Evolutionary conservation across 2,888 invertebrate species (phyloP).

Genomic region (Phortica okadai): DNA sequence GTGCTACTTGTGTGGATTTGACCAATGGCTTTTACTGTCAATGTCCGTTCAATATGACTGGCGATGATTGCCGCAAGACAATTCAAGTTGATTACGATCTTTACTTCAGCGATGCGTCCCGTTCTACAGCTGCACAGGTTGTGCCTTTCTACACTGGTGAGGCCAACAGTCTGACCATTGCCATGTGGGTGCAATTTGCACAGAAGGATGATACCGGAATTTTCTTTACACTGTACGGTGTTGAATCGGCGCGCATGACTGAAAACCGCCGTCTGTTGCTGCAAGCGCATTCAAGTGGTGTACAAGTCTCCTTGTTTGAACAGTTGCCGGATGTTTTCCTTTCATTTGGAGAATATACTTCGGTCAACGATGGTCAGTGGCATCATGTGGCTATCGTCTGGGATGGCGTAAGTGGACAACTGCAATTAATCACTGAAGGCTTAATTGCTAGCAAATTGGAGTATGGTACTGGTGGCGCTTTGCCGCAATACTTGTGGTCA

Average conservation of each 20-base stretch:
- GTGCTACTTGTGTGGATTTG: constrained; percentile 93
- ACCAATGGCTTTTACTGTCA: constrained; percentile 95
- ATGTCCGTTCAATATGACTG: constrained; percentile 97
- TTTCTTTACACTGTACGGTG: constrained; percentile 94
- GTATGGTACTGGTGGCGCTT: constrained; percentile 89
- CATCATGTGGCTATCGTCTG: constrained; percentile 97
- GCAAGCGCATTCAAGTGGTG: constrained; percentile 95
- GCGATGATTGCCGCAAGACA: constrained; percentile 97
- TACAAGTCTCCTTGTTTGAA: constrained; percentile 92
- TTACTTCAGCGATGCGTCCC: constrained; percentile 93
- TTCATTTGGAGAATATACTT: constrained; percentile 93
- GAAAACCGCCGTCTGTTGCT: constrained; percentile 87
- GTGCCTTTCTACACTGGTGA: constrained; percentile 91
- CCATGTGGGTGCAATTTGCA: constrained; percentile 97
- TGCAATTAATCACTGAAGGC: constrained; percentile 96
- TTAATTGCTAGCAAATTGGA: constrained; percentile 94
- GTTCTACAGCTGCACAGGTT: constrained; percentile 94
- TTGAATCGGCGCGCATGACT: constrained; percentile 88
- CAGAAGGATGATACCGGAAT: constrained; percentile 94
- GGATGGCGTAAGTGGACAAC: constrained; percentile 92
- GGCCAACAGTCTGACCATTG: constrained; percentile 89
- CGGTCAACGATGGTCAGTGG: constrained; percentile 97
- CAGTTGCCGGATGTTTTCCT: constrained; percentile 93
- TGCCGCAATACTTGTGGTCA: constrained; percentile 93
- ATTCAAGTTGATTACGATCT: constrained; percentile 98